Evolutionary conservation across 2,113 vertebrate genomes (phyloP).

Genomic region (Cephalophus harveyi): DNA sequence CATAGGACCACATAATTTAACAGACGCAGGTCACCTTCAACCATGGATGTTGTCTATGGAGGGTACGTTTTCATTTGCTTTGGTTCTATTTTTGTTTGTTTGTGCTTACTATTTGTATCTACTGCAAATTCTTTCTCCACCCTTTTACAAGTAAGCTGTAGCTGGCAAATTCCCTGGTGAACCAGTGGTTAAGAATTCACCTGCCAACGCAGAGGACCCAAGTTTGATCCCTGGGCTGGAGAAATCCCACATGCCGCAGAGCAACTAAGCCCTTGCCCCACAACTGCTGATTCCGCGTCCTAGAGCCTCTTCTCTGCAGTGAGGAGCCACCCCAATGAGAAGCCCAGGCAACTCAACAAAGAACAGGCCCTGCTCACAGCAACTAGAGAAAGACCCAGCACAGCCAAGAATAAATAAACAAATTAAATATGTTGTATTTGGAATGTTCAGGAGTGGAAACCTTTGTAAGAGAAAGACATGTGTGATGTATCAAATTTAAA

Average conservation of each 20-base stretch:
- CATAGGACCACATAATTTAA: background rate
- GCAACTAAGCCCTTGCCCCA: background rate
- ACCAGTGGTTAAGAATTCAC: background rate
- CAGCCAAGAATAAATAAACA: background rate
- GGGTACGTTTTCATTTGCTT: background rate
- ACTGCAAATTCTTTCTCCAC: background rate
- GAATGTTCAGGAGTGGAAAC: background rate
- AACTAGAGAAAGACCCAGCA: background rate
- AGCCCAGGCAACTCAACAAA: background rate
- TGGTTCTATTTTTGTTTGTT: background rate
- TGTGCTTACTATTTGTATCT: background rate
- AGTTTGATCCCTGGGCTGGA: background rate
- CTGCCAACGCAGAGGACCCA: background rate
- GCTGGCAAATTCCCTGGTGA: background rate
- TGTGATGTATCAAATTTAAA: background rate
- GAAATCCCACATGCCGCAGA: background rate
- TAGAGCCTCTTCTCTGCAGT: background rate
- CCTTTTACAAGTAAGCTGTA: background rate
- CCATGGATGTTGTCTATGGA: background rate
- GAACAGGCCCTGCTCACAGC: background rate
- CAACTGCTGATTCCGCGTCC: background rate
- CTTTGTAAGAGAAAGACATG: background rate
- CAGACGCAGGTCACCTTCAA: background rate
- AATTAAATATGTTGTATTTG: background rate
- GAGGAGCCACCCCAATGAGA: background rate